Evolutionary conservation across 1,140 invertebrate species (phyloP), one percentile per base, ranked within the genome.

Genomic region (Vanessa atalanta): DNA sequence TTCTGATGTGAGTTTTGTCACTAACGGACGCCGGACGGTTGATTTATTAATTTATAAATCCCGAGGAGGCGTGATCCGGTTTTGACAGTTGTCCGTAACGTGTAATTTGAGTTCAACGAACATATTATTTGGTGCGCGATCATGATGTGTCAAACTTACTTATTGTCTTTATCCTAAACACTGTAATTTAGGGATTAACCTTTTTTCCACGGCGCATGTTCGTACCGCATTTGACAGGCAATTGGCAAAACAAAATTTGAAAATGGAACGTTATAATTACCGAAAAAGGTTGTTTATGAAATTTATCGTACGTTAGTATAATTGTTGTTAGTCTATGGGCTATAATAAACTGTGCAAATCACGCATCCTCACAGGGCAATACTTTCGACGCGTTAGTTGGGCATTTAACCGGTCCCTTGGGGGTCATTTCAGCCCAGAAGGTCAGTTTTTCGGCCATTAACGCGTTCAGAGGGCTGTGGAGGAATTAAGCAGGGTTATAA

Each of bases 381-480:
- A 71, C 68, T 75, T 71, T 60, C 66, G 26, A 57, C 57, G 79
- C 72, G 79, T 84, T 85, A 85, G 83, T 84, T 81, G 77, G 78
- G 76, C 83, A 79, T 81, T 88, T 86, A 90, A 89, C 76, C 82
- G 83, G 75, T 84, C 88, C 83, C 88, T 26, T 15, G 88, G 78
- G 88, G 82, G 84, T 86, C 80, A 76, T 89, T 88, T 77, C 65
- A 75, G 75, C 83, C 79, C 85, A 78, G 80, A 82, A 87, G 88
- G 90, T 89, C 90, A 91, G 88, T 91, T 91, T 90, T 90, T 90
- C 84, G 88, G 79, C 80, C 87, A 90, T 90, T 90, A 91, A 86
- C 80, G 83, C 86, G 82, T 84, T 86, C 85, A 85, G 85, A 87
- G 86, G 85, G 84, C 82, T 82, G 80, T 67, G 73, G 70, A 75